A percentile compares a stretch with the other conserved stretches of the same genome.
Conservation (phyloP, 2,888 invertebrate species). For the Polylopha cassiicola region DNA sequence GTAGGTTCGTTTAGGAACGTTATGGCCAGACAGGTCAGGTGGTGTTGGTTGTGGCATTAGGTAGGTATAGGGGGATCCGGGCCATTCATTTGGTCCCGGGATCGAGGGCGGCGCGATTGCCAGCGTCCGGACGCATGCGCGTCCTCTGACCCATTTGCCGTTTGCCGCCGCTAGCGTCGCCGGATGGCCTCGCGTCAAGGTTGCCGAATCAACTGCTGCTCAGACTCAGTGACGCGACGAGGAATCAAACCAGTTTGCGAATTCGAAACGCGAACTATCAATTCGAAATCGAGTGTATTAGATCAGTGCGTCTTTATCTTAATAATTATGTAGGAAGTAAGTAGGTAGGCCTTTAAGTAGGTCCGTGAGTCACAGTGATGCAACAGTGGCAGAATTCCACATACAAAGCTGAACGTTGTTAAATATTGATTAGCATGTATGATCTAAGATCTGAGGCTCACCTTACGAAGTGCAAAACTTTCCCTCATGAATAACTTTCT, state of each 20-base stretch:
- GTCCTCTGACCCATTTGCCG: conserved; percentile 70
- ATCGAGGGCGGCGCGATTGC: conserved; percentile 71
- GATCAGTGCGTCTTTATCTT: no score
- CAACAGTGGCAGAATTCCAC: conserved; percentile 45
- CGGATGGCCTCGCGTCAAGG: conserved; percentile 64
- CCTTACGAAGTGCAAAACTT: conserved; percentile 31
- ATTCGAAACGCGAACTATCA: neutral
- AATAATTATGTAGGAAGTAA: no score
- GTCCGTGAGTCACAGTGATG: conserved; percentile 49
- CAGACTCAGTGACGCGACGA: conserved; percentile 66
- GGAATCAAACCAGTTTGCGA: conserved; percentile 25
- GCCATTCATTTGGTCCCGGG: conserved; percentile 62
- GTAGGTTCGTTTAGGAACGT: conserved; percentile 30
- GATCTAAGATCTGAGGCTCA: conserved; percentile 37
- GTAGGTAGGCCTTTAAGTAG: no score
- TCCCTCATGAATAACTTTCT: conserved; percentile 37
- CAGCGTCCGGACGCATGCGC: conserved; percentile 71
- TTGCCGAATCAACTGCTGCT: conserved; percentile 63
- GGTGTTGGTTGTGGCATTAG: conserved; percentile 37
- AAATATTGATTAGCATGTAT: conserved; percentile 55
- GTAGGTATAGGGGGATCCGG: conserved; percentile 46
- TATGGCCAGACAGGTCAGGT: conserved; percentile 55
- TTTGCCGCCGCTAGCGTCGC: conserved; percentile 38
- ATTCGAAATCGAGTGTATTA: neutral
- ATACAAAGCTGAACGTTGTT: conserved; percentile 46